Base-by-base conservation (phyloP, 2,888 invertebrate genomes). In the Tineola bisselliella region DNA sequence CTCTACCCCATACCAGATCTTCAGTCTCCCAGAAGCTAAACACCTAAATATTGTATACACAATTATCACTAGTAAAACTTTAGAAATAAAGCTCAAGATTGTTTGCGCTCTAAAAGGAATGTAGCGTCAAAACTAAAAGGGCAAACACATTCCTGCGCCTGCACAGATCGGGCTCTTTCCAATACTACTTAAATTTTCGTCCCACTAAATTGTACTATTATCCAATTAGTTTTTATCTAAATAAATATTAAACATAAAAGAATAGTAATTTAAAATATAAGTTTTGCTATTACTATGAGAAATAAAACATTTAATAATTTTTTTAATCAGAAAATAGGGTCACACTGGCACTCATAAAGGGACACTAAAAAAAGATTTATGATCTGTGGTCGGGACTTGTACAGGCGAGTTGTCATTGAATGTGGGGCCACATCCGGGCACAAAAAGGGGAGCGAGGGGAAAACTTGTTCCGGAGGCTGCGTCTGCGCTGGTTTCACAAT, bases 391-490 rank as follows among this genome's bases (percentile, higher is more conserved):
- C 60, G 60, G 60, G 60, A 60, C 48, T 60, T 60, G 60, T 60
- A 60, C 48, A 48, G 48, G 60, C 65, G 68, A 72, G 73, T 70
- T 62, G 65, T 59, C 60, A 33, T 62, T 62, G 61, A 61, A 61
- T 57, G 52, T 6, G 70, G 69, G 64, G 64, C 64, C 67, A 72
- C 72, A 74, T 73, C 71, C 69, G 71, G 68, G 63, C 61, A 61
- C 44, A 61, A 63, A 62, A 65, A 63, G 65, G 63, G 67, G 64
- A 65, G 62, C 64, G 62, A 64, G 56, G 18, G 25, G 31, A 44
- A 61, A 63, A 68, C 66, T 64, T 61, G 68, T 68, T 66, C 65
- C 63, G 63, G 62, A 60, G 61, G 62, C 62, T 58, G 61, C 62
- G 61, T 59, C 54, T 12, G 54, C 54, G 54, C 54, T 18, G 11